phyloP scores from a whole-genome alignment of 2,797 vertebrate genomes.

The Anniella stebbinsi region DNA sequence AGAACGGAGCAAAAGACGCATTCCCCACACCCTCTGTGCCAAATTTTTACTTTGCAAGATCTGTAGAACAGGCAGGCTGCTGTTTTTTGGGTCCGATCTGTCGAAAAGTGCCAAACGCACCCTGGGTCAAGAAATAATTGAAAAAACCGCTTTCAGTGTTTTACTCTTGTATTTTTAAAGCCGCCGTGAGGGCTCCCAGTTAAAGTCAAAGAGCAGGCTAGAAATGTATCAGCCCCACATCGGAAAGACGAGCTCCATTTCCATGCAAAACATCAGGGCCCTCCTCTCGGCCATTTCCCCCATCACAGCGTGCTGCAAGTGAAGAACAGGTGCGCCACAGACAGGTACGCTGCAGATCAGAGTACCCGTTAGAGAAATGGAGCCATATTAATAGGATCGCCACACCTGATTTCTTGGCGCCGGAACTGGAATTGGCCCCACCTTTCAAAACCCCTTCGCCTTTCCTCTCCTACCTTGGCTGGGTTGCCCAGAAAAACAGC shows the following conservation, averaged over 20 bases:
- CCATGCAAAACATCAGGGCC: neutral
- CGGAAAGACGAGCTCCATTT: no score
- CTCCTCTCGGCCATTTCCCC: neutral
- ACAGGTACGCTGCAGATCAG: no score
- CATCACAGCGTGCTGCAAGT: no score
- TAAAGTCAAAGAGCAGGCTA: neutral
- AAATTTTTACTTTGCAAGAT: neutral
- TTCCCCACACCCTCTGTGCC: no score
- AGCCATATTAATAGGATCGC: neutral
- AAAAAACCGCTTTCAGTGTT: no score
- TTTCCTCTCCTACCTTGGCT: neutral
- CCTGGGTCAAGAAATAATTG: no score
- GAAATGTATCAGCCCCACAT: neutral
- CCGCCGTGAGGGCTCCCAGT: neutral
- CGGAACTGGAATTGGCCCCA: fast-evolving
- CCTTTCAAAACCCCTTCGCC: neutral
- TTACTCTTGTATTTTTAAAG: neutral
- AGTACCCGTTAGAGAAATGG: neutral
- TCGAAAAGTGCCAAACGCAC: no score
- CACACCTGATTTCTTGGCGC: neutral
- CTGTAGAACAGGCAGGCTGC: no score
- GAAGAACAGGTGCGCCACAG: neutral
- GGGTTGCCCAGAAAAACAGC: fast-evolving
- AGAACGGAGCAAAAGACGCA: no score
- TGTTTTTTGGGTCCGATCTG: no score